Percentiles rank a stretch among this genome's conserved stretches.
Evolutionary conservation across 2,888 invertebrate species (phyloP).

Genomic region (Thereva nobilitata): DNA sequence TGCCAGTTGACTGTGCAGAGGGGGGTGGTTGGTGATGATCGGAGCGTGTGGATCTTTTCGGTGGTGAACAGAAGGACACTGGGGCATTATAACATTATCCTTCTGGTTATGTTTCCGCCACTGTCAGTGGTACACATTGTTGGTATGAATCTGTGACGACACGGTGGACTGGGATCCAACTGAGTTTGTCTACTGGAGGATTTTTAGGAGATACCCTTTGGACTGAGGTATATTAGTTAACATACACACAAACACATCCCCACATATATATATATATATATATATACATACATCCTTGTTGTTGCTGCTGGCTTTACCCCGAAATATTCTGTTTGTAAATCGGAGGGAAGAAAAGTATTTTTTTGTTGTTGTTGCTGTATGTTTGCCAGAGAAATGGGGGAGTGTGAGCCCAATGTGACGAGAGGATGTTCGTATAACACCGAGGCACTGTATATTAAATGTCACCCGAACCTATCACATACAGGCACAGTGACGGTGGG

Average conservation of each 20-base stretch:
- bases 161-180: background rate
- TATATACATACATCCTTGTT: background rate
- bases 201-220: conserved; percentile 27
- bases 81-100: conserved; percentile 58
- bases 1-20: conserved; percentile 29
- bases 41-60: conserved; percentile 33
- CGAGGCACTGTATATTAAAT: conserved; percentile 3
- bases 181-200: conserved; percentile 26
- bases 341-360: background rate
- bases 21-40: conserved; percentile 12
- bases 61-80: conserved; percentile 47
- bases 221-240: conserved; percentile 6
- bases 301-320: background rate
- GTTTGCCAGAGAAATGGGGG: too few relatives aligned
- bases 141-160: conserved; percentile 34
- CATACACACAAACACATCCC: background rate
- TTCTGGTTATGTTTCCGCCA: conserved; percentile 58
- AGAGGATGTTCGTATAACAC: conserved; percentile 14
- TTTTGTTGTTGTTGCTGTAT: background rate
- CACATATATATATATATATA: conserved; percentile 8
- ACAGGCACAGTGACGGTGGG: conserved; percentile 13
- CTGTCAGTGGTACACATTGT: conserved; percentile 45
- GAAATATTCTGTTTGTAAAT: background rate
- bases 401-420: conserved; percentile 6
- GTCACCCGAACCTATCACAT: conserved; percentile 31